Base-by-base conservation (phyloP, 2,113 vertebrate genomes). In the Ondatra zibethicus region DNA sequence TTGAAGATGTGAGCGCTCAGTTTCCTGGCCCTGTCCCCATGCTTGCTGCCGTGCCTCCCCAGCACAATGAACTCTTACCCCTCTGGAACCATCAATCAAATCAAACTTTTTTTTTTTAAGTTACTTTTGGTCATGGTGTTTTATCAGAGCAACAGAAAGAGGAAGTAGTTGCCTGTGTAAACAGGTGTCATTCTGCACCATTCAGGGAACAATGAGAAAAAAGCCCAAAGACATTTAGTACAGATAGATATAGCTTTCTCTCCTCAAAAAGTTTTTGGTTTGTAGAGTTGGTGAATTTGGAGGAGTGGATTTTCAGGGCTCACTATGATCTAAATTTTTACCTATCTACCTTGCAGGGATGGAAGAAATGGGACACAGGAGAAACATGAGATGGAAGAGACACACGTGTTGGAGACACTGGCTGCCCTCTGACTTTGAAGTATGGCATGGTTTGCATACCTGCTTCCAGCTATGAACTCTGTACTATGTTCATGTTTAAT, bases 401-500 rank as follows among this genome's bases (percentile, higher is more conserved):
- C 14, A 29, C 33, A 16, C 25, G 29, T 16, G 19, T 0, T 4
- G 52, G 47, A 36, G 45, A 23, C 0, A 4, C 0, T 2, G 58
- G 68, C 3, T 10, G 17, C 11, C 12, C 68, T 16, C 14, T 21
- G 29, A 29, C 25, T 47, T 7, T 29, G 47, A 78, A 5, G 2
- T 10, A 8, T 52, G 29, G 3, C 1, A 1, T 0, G 10, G 33
- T 47, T 33, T n/a, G 2, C 14, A 33, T 31, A 4, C 13, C 36
- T 0, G 9, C 0, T 9, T 16, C 14, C 17, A 39, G 61, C 39
- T 27, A 25, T 4, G 39, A 21, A 29, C 42, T 39, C 33, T 21
- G 1, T 39, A 17, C 55, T 63, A 17, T 0, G 23, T n/a, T 66
- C 65, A 29, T 5, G 39, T 14, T 81, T 65, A 36, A 4, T 47